Evolutionary conservation across 2,888 invertebrate genomes (phyloP), one percentile per base, ranked within the genome.

Genomic region (Drosophila affinis): DNA sequence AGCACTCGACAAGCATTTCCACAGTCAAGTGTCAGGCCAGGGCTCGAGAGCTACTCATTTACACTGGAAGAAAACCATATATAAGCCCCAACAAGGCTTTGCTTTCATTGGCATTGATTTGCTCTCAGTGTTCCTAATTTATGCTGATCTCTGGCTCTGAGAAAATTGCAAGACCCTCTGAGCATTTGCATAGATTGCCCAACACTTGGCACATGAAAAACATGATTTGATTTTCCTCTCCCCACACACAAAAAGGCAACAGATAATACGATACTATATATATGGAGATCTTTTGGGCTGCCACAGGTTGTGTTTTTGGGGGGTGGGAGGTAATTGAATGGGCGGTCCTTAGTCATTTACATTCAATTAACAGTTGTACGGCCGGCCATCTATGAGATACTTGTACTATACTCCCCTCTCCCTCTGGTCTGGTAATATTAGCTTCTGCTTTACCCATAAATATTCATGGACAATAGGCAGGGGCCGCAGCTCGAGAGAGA

Each of bases 291-390:
- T 53, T 72, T 70, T 56, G 70, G 24, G 44, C 45, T 55, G 56
- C 55, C 56, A 71, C 76, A 84, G 84, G 77, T 84, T 39, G 39
- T n/a, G 39, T n/a, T n/a, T n/a, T 39, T 3, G 14, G 7, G 39
- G 14, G 39, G 39, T 24, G 24, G 77, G 73, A 39, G 81, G 79
- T 86, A 82, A 82, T 82, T 86, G 82, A 86, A 82, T 83, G 81
- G 71, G 63, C 39, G 63, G 65, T 67, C 65, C 70, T 57, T 61
- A 79, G 69, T 74, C 84, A 76, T 77, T 86, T 86, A 81, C 79
- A 86, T 86, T 82, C 82, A 82, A 82, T 82, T 82, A 82, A 81
- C 82, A 82, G 79, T 82, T 81, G 70, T 77, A 72, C 63, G 63
- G 59, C 29, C 64, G 52, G 57, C 44, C 47, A 75, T 72, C 54